Base-by-base conservation (phyloP, 2,888 invertebrate species). In the Lacanobia wlatinum region DNA sequence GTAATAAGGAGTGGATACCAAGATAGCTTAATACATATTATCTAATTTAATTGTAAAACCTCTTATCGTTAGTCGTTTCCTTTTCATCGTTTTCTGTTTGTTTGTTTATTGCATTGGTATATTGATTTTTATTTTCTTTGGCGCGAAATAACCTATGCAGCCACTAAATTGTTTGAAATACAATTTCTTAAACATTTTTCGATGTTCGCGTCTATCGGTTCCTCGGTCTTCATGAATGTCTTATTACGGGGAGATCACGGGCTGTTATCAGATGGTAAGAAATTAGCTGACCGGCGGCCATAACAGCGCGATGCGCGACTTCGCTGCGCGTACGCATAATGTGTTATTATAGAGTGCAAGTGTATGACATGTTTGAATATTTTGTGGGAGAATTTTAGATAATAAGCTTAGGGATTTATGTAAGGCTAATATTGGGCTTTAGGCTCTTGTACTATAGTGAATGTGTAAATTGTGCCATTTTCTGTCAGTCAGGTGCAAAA, bases 221-320 rank as follows among this genome's bases (percentile, higher is more conserved):
- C 76, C 9, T 67, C 81, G 64, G 71, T 91, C 92, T 91, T 68
- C 67, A 38, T 58, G 50, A 75, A 81, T 82, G 87, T 88, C 90
- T 92, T 92, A 93, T 92, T 92, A 92, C 87, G 85, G 74, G 73
- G 83, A 89, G 90, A 91, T 91, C 89, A 87, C 83, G 88, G 84
- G 87, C 89, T 90, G 90, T 93, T 94, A 94, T 95, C 94, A 92
- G 94, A 93, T 92, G 91, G 87, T 89, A 89, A 91, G 91, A 91
- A 94, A 94, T 94, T 92, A 94, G 90, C 91, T 90, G 84, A 72
- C 85, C 87, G 83, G 76, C 86, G 86, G 87, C 89, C 89, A 89
- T 89, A 89, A 89, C 87, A 77, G 87, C 83, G 74, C 72, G 75
- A 46, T 68, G 55, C 76, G 59, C 72, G 21, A 60, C 60, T 60